phyloP scores from a whole-genome alignment of 2,797 vertebrate genomes.

The Pseudopleuronectes americanus region DNA sequence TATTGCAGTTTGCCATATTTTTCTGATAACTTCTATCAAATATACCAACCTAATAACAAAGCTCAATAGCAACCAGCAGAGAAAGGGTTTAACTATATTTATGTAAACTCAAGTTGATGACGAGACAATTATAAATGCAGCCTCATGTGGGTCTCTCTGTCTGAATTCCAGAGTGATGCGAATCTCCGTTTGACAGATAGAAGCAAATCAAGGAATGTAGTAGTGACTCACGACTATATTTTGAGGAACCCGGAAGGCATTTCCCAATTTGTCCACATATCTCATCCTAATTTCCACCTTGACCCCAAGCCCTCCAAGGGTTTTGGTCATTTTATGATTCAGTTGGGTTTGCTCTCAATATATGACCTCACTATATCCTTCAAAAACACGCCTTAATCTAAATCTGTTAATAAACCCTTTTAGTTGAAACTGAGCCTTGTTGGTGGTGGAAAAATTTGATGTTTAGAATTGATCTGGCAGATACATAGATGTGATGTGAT shows the following conservation, averaged over 20 bases:
- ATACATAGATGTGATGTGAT: too few species aligned
- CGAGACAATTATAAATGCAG: neutral
- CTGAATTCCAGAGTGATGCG: neutral
- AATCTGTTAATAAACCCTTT: too few species aligned
- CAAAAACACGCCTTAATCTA: neutral
- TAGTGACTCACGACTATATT: slow-evolving; percentile 56
- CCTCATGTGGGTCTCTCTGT: neutral
- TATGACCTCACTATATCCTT: slow-evolving; percentile 11
- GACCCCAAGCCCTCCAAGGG: slow-evolving; percentile 32
- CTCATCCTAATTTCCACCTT: slow-evolving; percentile 51
- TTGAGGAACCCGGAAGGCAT: slow-evolving; percentile 51
- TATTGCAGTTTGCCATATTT: too few species aligned
- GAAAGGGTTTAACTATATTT: too few species aligned
- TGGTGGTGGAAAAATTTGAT: too few species aligned
- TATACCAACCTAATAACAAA: too few species aligned
- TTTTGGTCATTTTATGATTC: slow-evolving; percentile 56
- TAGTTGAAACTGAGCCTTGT: too few species aligned
- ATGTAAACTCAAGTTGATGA: neutral
- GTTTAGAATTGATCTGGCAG: too few species aligned
- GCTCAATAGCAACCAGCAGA: too few species aligned
- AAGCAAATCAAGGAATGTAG: slow-evolving; percentile 37
- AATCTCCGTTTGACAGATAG: slow-evolving; percentile 28
- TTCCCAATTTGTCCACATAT: slow-evolving; percentile 52
- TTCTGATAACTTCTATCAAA: too few species aligned
- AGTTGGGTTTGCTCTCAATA: slow-evolving; percentile 16